A percentile compares a stretch with the other conserved stretches of the same genome.
phyloP scores from a whole-genome alignment of 92 coral and sea anemone genomes.

The Chrysogorgia sp. region DNA sequence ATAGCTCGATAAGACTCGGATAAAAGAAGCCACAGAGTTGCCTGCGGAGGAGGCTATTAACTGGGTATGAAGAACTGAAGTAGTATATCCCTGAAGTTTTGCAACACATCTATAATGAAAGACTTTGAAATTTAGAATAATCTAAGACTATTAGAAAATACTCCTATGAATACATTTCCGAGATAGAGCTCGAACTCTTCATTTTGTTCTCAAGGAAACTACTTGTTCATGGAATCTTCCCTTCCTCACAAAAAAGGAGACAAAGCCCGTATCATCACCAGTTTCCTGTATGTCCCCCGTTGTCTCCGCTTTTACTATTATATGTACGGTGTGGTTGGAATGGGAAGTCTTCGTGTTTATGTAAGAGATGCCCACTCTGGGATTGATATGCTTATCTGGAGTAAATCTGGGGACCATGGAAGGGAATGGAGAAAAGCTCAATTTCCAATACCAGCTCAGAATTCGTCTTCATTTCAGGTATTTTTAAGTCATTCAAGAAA shows the following conservation, averaged over 20 bases:
- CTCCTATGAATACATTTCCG: too few species aligned
- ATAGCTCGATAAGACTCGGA: too few species aligned
- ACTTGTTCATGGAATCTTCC: constrained; percentile 47
- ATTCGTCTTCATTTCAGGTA: constrained; percentile 53
- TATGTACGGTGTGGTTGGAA: constrained; percentile 54
- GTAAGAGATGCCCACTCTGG: constrained; percentile 17
- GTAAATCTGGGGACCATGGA: constrained; percentile 53
- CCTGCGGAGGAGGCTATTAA: too few species aligned
- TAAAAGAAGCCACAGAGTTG: too few species aligned
- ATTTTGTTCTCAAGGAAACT: background rate
- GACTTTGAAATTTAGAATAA: too few species aligned
- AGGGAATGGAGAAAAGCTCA: constrained; percentile 51
- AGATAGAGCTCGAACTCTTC: background rate
- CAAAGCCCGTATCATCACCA: constrained; percentile 47
- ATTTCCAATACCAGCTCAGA: constrained; percentile 35
- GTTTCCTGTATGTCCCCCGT: constrained; percentile 32
- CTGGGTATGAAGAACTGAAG: too few species aligned
- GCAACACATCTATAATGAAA: too few species aligned
- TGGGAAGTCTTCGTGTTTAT: constrained; percentile 56
- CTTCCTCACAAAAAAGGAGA: constrained; percentile 46
- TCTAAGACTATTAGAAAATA: too few species aligned
- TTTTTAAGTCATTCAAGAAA: background rate
- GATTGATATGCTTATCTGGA: constrained; percentile 37
- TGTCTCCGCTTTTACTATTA: constrained; percentile 52
- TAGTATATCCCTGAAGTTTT: too few species aligned